Conservation (phyloP, 2,113 vertebrate genomes). For the Equus quagga region DNA sequence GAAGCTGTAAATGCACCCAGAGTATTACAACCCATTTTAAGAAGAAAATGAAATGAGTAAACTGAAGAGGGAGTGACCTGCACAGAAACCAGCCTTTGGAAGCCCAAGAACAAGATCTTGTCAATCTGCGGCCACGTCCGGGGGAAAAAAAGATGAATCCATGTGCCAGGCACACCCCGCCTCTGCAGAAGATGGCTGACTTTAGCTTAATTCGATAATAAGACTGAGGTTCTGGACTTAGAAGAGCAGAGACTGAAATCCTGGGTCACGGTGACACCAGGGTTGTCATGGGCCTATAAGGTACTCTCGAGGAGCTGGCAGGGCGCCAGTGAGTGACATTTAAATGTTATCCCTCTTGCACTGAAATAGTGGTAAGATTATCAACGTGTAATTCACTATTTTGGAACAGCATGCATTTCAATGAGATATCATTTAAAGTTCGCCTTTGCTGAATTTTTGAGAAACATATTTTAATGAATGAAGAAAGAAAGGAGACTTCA, state of each 20-base stretch:
- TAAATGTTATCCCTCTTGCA: background rate
- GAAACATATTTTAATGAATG: background rate
- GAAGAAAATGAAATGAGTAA: background rate
- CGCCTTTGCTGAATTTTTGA: background rate
- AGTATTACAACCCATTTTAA: background rate
- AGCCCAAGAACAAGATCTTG: background rate
- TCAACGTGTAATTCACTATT: background rate
- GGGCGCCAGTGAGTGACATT: background rate
- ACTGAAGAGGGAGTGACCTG: too few species aligned
- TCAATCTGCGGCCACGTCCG: background rate
- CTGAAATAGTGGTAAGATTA: background rate
- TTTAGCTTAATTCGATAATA: background rate
- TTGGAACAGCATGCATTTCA: background rate
- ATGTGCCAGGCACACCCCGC: fast-evolving
- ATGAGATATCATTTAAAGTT: background rate
- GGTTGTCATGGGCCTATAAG: background rate
- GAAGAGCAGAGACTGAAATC: background rate
- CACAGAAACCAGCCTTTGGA: background rate
- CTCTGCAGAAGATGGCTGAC: background rate
- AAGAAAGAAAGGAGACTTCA: background rate
- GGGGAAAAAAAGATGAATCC: fast-evolving
- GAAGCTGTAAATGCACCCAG: background rate
- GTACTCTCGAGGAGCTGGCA: background rate
- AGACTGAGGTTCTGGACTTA: background rate
- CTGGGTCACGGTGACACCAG: background rate